Evolutionary conservation across 2,888 invertebrate genomes (phyloP), one percentile per base, ranked within the genome.

Genomic region (Erannis defoliaria): DNA sequence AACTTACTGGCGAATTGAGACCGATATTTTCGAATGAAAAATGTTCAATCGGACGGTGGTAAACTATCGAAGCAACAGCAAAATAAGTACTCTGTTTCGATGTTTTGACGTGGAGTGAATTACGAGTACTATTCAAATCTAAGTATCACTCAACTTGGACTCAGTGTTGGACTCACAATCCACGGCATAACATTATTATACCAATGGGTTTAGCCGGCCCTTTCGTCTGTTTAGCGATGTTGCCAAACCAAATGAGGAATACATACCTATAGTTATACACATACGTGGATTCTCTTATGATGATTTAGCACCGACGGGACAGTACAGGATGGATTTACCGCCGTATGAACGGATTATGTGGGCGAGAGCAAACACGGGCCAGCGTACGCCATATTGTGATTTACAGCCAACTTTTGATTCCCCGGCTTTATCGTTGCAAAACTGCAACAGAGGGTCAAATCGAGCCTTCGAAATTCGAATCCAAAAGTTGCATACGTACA

Each of bases 361-460:
- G 92, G 92, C 91, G 91, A 91, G 86, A 84, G 92, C 91, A 93
- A 93, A 93, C 91, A 91, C 86, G 89, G 88, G 89, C 87, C 89
- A 88, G 85, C 85, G 88, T 82, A 84, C 91, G 89, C 90, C 89
- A 87, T 90, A 90, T 92, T 90, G 88, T 88, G 86, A 91, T 89
- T 89, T 93, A 92, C 76, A 75, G 82, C 72, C 75, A 83, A 91
- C 90, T 92, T 92, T 92, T 92, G 92, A 92, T 90, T 88, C 90
- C 88, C 88, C 83, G 85, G 85, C 85, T 89, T 90, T 89, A 90
- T 89, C 85, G 85, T 84, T 77, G 80, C 83, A 84, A 61, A 61
- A 50, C 61, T 50, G 67, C 72, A 75, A 67, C 72, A 75, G 62
- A 81, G 77, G 81, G 80, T 78, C 75, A 77, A 75, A 78, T 77